Conservation (phyloP, 1,140 invertebrate species). For the Lamellibrachia luymesi region DNA sequence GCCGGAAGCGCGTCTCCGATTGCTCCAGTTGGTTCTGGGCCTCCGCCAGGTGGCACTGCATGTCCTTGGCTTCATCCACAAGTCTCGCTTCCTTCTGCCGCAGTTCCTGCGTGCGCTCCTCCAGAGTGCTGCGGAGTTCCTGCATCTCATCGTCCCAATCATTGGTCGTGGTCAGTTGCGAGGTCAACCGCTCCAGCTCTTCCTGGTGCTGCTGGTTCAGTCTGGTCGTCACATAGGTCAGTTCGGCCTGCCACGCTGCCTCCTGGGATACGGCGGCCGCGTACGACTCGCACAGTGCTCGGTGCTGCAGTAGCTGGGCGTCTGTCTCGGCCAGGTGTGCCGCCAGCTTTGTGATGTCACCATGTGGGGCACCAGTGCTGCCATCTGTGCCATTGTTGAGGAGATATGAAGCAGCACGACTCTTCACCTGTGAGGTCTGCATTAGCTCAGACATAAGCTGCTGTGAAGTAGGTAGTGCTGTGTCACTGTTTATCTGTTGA, state of each 20-base stretch:
- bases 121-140: neutral
- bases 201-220: constrained; percentile 1
- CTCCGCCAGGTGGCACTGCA: constrained; percentile 12
- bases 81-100: neutral
- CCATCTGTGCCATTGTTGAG: neutral
- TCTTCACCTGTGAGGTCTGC: neutral
- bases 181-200: neutral
- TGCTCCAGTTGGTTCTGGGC: constrained; percentile 24
- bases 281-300: neutral
- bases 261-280: neutral
- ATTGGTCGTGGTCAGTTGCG: neutral
- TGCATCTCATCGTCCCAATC: neutral
- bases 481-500: neutral
- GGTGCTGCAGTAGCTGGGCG: neutral
- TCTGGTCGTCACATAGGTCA: neutral
- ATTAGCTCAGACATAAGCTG: neutral
- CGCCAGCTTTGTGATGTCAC: neutral
- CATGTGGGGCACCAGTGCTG: neutral
- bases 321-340: neutral
- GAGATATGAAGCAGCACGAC: neutral
- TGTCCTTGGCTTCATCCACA: constrained; percentile 4
- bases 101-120: neutral
- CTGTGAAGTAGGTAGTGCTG: neutral
- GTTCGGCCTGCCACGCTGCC: constrained; percentile 8
- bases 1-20: constrained; percentile 30